Evolutionary conservation across 2,888 invertebrate genomes (phyloP).

Genomic region (Drosophila multiciliata): DNA sequence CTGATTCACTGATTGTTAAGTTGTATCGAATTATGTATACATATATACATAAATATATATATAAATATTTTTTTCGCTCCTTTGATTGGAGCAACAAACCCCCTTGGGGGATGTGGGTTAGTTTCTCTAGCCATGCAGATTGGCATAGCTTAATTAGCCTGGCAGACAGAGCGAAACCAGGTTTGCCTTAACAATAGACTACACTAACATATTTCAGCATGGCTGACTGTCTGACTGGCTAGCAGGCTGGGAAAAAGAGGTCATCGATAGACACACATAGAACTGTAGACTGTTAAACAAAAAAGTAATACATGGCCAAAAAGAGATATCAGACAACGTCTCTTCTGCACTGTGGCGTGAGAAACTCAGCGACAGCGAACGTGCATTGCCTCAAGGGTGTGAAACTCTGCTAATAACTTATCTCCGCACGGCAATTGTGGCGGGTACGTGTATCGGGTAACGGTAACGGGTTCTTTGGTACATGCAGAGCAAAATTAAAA

Average conservation of each 20-base stretch:
- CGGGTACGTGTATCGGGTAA: conserved; percentile 6
- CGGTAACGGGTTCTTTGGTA: conserved; percentile 11
- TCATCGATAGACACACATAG: conserved; percentile 63
- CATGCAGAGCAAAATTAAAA: neutral
- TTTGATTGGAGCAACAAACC: conserved; percentile 52
- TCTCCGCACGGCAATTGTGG: conserved; percentile 57
- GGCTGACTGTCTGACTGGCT: conserved; percentile 15
- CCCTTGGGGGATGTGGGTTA: conserved; percentile 22
- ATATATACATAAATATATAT: neutral
- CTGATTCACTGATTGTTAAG: conserved; percentile 65
- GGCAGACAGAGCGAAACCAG: conserved; percentile 48
- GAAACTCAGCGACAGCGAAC: conserved; percentile 69
- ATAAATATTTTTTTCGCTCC: conserved; percentile 32
- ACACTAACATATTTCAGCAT: conserved; percentile 44
- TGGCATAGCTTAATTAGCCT: conserved; percentile 76
- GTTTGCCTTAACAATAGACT: conserved; percentile 37
- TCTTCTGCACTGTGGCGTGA: conserved; percentile 59
- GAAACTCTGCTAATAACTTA: conserved; percentile 70
- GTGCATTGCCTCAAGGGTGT: conserved; percentile 74
- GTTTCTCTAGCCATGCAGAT: conserved; percentile 59
- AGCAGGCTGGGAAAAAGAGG: conserved; percentile 63
- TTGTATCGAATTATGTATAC: conserved; percentile 31
- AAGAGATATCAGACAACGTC: conserved; percentile 44
- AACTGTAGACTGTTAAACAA: conserved; percentile 27
- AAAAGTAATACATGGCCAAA: conserved; percentile 51